phyloP scores from a whole-genome alignment of 2,797 vertebrate genomes.

The Selene dorsalis region DNA sequence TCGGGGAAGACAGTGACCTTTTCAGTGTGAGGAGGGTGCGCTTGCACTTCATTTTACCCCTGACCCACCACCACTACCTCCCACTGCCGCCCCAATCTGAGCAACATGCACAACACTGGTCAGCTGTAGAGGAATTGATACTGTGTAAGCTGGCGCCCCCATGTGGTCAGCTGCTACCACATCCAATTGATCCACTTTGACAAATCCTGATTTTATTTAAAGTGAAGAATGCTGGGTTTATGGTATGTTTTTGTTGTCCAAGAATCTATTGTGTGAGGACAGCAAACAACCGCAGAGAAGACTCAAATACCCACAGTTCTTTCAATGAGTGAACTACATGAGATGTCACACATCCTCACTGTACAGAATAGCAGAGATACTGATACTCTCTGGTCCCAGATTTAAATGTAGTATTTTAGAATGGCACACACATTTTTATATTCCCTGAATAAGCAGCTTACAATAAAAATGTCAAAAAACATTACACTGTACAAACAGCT shows the following conservation, averaged over 20 bases:
- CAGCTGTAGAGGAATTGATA: constrained; percentile 27
- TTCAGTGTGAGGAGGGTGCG: constrained; percentile 52
- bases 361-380: not conserved
- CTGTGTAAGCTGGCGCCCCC: constrained; percentile 80
- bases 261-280: not conserved
- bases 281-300: constrained; percentile 3
- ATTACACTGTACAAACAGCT: not conserved
- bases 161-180: constrained; percentile 66
- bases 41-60: constrained; percentile 66
- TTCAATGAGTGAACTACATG: not conserved
- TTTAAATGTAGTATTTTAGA: not conserved
- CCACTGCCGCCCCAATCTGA: constrained; percentile 19
- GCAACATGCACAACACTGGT: constrained; percentile 7
- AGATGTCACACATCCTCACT: constrained; percentile 3
- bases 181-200: not conserved
- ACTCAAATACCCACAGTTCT: not conserved
- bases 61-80: constrained; percentile 35
- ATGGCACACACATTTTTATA: too few relatives aligned
- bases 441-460: constrained; percentile 8
- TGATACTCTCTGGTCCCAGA: constrained; percentile 3
- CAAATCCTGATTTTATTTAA: not conserved
- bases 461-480: constrained; percentile 17
- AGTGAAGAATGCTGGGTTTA: constrained; percentile 16
- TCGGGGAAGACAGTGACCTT: constrained; percentile 59
- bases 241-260: constrained; percentile 2